Percentiles rank a stretch among this genome's conserved stretches.
Evolutionary conservation across 2,888 invertebrate genomes (phyloP).

Genomic region (Drosophila neotestacea): DNA sequence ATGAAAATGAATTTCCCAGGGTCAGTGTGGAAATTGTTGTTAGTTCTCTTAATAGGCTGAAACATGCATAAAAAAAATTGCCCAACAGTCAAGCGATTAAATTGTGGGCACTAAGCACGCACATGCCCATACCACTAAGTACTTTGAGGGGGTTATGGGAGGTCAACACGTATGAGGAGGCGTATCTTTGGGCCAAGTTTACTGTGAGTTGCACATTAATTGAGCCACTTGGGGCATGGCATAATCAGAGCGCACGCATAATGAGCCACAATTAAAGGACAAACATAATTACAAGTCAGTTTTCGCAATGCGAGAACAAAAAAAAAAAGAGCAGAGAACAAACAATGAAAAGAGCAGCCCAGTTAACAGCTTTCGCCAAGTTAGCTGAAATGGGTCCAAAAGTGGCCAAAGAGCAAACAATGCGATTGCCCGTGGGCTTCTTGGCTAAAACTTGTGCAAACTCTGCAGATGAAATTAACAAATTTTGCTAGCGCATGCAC

Average conservation of each 20-base stretch:
- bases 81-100: conserved; percentile 39
- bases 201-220: conserved; percentile 58
- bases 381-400: conserved; percentile 3
- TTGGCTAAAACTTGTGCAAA: conserved; percentile 64
- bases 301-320: conserved; percentile 41
- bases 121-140: conserved; percentile 6
- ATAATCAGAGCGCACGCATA: conserved; percentile 76
- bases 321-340: conserved; percentile 10
- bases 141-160: background rate
- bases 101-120: conserved; percentile 55
- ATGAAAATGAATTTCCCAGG: conserved; percentile 29
- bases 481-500: conserved; percentile 74
- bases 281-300: conserved; percentile 74
- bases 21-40: conserved; percentile 20
- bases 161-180: conserved; percentile 10
- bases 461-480: conserved; percentile 77
- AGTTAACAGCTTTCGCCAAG: conserved; percentile 14
- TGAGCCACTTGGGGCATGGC: conserved; percentile 75
- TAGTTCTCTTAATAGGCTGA: conserved; percentile 20
- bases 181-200: conserved; percentile 3
- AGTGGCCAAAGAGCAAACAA: conserved; percentile 48
- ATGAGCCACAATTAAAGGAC: conserved; percentile 78
- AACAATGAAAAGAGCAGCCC: background rate
- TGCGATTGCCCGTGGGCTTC: conserved; percentile 15
- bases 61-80: conserved; percentile 17